phyloP scores from a whole-genome alignment of 1,140 invertebrate species.

The Zaprionus africanus region DNA sequence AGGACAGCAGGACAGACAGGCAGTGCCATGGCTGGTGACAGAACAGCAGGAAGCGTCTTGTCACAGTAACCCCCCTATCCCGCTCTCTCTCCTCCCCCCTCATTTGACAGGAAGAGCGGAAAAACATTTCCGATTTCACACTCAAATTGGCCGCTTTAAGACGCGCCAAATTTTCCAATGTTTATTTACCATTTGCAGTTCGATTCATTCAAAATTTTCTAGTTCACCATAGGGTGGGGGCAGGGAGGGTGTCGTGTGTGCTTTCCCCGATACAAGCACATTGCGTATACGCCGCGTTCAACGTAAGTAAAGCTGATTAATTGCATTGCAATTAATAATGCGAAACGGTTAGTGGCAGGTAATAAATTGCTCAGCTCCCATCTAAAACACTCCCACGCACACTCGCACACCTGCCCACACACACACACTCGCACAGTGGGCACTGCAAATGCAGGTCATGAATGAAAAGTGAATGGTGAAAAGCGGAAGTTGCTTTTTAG shows the following conservation, averaged over 20 bases:
- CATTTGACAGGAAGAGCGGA: conserved; percentile 8
- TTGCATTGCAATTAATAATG: conserved; percentile 77
- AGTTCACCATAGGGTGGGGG: no score
- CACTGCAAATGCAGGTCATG: conserved; percentile 35
- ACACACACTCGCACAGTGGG: conserved; percentile 4
- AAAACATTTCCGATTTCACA: conserved; percentile 78
- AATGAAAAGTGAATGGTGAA: conserved; percentile 60
- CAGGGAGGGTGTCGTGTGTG: background rate
- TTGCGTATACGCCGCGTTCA: conserved; percentile 72
- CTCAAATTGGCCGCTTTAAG: conserved; percentile 53
- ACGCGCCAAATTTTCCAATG: conserved; percentile 50
- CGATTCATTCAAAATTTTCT: conserved; percentile 67
- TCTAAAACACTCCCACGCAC: background rate
- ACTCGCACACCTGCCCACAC: background rate
- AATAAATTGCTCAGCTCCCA: conserved; percentile 65
- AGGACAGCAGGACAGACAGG: conserved; percentile 28
- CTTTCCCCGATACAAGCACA: background rate
- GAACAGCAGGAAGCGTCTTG: conserved; percentile 30
- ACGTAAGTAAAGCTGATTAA: conserved; percentile 78
- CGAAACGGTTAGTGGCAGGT: conserved; percentile 78
- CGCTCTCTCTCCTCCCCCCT: background rate
- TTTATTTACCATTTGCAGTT: conserved; percentile 78
- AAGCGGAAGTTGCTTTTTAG: conserved; percentile 56
- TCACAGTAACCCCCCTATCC: background rate
- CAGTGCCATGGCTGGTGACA: background rate